Evolutionary conservation across 1,140 invertebrate genomes (phyloP), one percentile per base, ranked within the genome.

Genomic region (Charaxes varanes): DNA sequence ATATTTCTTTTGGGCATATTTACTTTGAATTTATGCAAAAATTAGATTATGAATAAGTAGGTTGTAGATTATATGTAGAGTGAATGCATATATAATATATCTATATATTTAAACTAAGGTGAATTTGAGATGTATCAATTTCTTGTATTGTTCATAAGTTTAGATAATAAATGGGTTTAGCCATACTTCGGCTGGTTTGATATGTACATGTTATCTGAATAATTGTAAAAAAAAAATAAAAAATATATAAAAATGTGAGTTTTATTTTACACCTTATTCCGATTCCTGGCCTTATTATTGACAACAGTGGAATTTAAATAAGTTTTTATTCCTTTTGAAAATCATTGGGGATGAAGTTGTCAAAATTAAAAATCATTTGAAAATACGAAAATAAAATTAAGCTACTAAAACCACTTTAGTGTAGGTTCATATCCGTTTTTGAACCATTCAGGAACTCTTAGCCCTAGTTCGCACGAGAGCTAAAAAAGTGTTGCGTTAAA

Each of bases 1-100:
- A 79, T 78, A 80, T 80, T 83, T 77, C 76, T 83, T 83, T 83
- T 83, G 76, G 79, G 79, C 79, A 83, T 80, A 83, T 83, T 82
- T 83, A 80, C 73, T 83, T 83, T 83, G 76, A 78, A 79, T 79
- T 79, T 83, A 77, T 83, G 74, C 70, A 77, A 80, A 77, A 76
- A 66, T 70, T 83, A 80, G 76, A 79, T 80, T 80, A 83, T 79
- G 74, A 74, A 57, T 82, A 82, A 80, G 79, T 83, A 83, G 79
- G 64, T 77, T 79, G 76, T 83, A 83, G 79, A 79, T 71, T 77
- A 73, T 80, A 79, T 80, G 71, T 83, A 83, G 76, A 80, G 66
- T 80, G 76, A 62, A 79, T 78, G 72, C 73, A 79, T 78, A 82
- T 78, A 74, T 78, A 77, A 76, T 79, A 81, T 82, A 80, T 83